phyloP scores from a whole-genome alignment of 2,888 invertebrate species.

The Microdon myrmicae region DNA sequence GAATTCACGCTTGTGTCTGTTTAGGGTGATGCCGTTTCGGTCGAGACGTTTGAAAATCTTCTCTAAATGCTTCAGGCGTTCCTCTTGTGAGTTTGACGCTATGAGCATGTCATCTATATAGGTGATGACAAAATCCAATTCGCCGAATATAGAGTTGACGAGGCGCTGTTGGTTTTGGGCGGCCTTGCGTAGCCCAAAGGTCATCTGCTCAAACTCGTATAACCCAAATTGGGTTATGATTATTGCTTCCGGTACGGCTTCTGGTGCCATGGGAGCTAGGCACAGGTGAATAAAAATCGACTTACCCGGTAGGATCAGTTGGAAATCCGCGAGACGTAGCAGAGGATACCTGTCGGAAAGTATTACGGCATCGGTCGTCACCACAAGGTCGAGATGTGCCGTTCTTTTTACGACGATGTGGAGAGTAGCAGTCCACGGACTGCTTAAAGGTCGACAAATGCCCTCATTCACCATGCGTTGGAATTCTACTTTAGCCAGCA shows the following conservation, averaged over 20 bases:
- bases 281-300: too few species aligned
- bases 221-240: constrained; percentile 3
- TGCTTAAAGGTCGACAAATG: background rate
- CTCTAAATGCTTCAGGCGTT: constrained; percentile 4
- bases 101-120: constrained; percentile 11
- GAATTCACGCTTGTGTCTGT: constrained; percentile 1
- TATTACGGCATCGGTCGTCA: background rate
- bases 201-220: too few species aligned
- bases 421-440: background rate
- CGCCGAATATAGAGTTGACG: too few species aligned
- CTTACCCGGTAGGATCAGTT: background rate
- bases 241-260: constrained; percentile 9
- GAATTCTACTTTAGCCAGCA: too few species aligned
- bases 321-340: constrained; percentile 5
- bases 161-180: too few species aligned
- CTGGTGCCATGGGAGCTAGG: constrained; percentile 4
- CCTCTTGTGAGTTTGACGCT: constrained; percentile 4
- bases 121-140: constrained; percentile 5
- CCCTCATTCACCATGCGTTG: too few species aligned
- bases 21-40: constrained; percentile 2
- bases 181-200: too few species aligned
- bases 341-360: constrained; percentile 5
- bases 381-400: constrained; percentile 2
- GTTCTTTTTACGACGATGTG: constrained; percentile 2
- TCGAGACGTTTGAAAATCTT: constrained; percentile 4